phyloP scores from a whole-genome alignment of 1,140 invertebrate genomes.

The Pantala flavescens region DNA sequence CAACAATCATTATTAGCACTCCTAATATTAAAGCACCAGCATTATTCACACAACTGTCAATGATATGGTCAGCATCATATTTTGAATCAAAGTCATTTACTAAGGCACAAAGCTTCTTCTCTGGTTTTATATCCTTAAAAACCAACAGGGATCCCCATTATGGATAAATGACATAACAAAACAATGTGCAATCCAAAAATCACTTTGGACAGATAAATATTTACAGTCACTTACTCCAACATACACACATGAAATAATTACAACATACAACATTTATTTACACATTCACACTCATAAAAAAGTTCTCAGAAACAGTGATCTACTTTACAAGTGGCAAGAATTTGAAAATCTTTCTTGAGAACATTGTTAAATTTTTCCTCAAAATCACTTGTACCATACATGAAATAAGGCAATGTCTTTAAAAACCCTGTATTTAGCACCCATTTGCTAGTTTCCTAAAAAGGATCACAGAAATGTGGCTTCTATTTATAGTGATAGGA shows the following conservation, averaged over 20 bases:
- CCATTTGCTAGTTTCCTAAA: neutral
- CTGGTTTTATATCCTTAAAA: neutral
- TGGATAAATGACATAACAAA: neutral
- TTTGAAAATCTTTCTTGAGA: neutral
- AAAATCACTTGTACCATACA: neutral
- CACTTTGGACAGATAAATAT: neutral
- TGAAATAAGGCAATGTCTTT: neutral
- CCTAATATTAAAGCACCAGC: constrained; percentile 1
- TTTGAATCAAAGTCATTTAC: neutral
- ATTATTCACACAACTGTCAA: neutral
- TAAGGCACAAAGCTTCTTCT: neutral
- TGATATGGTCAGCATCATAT: neutral
- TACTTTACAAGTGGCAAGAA: neutral
- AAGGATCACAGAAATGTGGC: neutral
- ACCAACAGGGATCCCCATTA: neutral
- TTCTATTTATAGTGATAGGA: neutral
- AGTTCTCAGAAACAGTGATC: neutral
- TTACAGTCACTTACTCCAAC: neutral
- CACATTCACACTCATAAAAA: neutral
- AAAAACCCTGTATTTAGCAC: neutral
- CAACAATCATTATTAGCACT: neutral
- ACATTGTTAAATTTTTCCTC: neutral
- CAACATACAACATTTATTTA: too few relatives aligned
- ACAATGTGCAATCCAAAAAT: neutral
- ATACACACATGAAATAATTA: neutral